Evolutionary conservation across 2,888 invertebrate genomes (phyloP), one percentile per base, ranked within the genome.

Genomic region (Aleiodes leptofemur): DNA sequence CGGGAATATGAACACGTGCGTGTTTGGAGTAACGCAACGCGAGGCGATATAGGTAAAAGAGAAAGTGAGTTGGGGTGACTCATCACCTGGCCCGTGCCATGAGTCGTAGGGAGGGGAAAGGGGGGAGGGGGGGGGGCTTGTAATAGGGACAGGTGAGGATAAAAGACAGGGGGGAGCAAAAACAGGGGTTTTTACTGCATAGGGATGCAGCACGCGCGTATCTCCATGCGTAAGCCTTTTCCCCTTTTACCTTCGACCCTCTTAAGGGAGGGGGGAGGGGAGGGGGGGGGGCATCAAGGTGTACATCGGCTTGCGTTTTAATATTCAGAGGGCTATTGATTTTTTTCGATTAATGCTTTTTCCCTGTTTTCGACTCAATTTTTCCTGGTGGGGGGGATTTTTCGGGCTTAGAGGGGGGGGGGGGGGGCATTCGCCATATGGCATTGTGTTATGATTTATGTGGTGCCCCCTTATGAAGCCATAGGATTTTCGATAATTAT

Each of bases 41-140:
- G 55, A 57, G 59, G 61, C 38, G 16, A 48, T 29, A 48, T 59
- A 38, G 16, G 53, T 68, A 73, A 59, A 72, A 13, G 66, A 70
- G 53, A 38, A 31, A 68, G 57, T 78, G 80, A 79, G 82, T 29
- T 68, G 82, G 86, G 86, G 84, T 87, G 88, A 88, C 84, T 88
- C 88, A 88, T 87, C 88, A 87, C 87, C 88, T 88, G 88, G 87
- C 85, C 80, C 80, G 79, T 77, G 76, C 71, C 81, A 75, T 73
- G 50, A n/a, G n/a, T n/a, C n/a, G n/a, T n/a, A n/a, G n/a, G n/a
- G n/a, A n/a, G 55, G 56, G 11, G 71, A n/a, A n/a, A n/a, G 43
- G 64, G 74, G 23, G 59, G 74, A 34, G 34, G 6, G 34, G 34
- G 34, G 34, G 57, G 31, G 72, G 69, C 51, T 68, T 72, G 70